Evolutionary conservation across 1,140 invertebrate species (phyloP).

Genomic region (Drosophila pseudoobscura): DNA sequence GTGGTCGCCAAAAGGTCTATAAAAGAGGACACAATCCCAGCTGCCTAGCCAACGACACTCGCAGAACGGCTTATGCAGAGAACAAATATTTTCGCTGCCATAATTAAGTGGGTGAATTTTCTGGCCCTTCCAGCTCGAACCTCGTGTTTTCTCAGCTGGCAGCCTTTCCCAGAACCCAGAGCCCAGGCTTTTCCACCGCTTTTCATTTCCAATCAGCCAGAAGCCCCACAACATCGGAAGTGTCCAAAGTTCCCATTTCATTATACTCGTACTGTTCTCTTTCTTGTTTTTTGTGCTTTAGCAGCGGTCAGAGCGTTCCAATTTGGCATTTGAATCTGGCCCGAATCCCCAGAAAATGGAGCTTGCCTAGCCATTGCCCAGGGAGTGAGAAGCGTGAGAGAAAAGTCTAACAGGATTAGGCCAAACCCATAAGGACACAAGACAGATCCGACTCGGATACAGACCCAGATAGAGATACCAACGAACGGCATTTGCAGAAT

Average conservation of each 20-base stretch:
- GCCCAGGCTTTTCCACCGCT: constrained; percentile 11
- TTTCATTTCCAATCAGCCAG: constrained; percentile 59
- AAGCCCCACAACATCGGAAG: constrained; percentile 70
- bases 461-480: constrained; percentile 4
- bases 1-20: constrained; percentile 4
- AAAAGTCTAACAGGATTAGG: constrained; percentile 38
- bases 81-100: constrained; percentile 51
- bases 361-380: constrained; percentile 30
- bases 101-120: constrained; percentile 44
- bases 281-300: constrained; percentile 30
- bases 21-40: constrained; percentile 26
- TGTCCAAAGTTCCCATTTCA: constrained; percentile 52
- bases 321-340: constrained; percentile 51
- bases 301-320: constrained; percentile 61
- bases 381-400: background rate
- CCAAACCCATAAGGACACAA: constrained; percentile 33
- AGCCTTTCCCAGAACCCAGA: constrained; percentile 54
- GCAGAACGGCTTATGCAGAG: constrained; percentile 10
- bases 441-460: constrained; percentile 11
- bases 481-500: constrained; percentile 32
- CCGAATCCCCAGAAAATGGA: constrained; percentile 43
- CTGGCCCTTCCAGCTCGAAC: constrained; percentile 16
- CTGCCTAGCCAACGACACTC: too few relatives aligned
- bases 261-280: constrained; percentile 25
- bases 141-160: constrained; percentile 67